Evolutionary conservation across 2,113 vertebrate species (phyloP).

Genomic region (Asarcornis scutulata): DNA sequence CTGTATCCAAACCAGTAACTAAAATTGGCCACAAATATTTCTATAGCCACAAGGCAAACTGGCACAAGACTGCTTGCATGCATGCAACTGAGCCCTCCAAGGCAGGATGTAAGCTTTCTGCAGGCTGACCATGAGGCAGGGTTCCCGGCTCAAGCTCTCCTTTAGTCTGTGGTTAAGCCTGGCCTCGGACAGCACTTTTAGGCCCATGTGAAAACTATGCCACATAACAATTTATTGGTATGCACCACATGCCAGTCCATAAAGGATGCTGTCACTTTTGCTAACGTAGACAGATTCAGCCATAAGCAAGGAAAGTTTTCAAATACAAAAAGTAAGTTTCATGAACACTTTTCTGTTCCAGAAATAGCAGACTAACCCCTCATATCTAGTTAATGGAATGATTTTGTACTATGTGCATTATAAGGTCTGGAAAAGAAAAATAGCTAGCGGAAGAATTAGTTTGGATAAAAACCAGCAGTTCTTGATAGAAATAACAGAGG

Average conservation of each 20-base stretch:
- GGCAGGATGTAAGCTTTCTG: background rate
- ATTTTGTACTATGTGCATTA: background rate
- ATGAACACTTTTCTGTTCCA: background rate
- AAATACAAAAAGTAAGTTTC: background rate
- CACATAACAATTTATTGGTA: background rate
- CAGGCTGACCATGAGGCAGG: fast-evolving
- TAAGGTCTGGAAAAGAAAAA: background rate
- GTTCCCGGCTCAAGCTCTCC: background rate
- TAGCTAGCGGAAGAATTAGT: background rate
- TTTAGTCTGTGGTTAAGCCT: background rate
- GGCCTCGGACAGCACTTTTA: background rate
- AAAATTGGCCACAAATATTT: background rate
- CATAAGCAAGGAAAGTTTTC: background rate
- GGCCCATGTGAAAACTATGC: background rate
- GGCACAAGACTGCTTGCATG: background rate
- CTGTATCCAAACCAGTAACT: background rate
- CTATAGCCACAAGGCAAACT: background rate
- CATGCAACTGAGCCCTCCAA: fast-evolving
- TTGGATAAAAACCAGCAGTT: background rate
- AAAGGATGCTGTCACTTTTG: background rate
- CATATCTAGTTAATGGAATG: background rate
- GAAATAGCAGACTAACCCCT: background rate
- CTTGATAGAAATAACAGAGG: background rate
- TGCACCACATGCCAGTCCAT: background rate
- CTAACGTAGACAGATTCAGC: background rate